Evolutionary conservation across 1,140 invertebrate genomes (phyloP).

Genomic region (Psilanteris sp.): DNA sequence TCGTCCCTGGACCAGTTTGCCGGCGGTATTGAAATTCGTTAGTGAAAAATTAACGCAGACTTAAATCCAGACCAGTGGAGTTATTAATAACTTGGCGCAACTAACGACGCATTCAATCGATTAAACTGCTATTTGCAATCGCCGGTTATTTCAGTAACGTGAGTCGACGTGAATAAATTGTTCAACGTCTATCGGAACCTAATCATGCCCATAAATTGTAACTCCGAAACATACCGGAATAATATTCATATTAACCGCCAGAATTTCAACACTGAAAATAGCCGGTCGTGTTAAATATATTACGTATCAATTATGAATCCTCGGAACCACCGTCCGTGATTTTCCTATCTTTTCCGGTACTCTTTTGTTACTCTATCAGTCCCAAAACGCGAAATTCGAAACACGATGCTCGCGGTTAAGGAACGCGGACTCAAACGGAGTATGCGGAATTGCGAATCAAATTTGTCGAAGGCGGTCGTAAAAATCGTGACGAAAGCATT

Average conservation of each 20-base stretch:
- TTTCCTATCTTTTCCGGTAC: no score
- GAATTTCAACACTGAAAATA: constrained; percentile 5
- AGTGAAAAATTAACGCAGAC: not conserved
- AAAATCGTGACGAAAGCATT: constrained; percentile 54
- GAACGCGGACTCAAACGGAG: no score
- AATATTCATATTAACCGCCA: constrained; percentile 37
- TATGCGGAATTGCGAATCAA: constrained; percentile 21
- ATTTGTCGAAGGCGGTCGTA: constrained; percentile 30
- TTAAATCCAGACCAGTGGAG: not conserved
- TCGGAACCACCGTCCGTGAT: no score
- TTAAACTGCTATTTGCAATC: constrained; percentile 22
- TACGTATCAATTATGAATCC: constrained; percentile 43
- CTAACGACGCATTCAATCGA: constrained; percentile 17
- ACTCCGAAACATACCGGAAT: constrained; percentile 7
- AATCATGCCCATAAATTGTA: constrained; percentile 45
- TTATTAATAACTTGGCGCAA: constrained; percentile 3
- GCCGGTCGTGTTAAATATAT: constrained; percentile 22
- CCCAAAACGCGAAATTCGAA: no score
- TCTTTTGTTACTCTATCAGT: no score
- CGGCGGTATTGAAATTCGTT: no score
- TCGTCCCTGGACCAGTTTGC: no score
- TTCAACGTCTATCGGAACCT: constrained; percentile 5
- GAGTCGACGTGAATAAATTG: constrained; percentile 41
- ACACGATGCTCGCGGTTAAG: no score
- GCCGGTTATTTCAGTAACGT: constrained; percentile 30